These are phyloP conservation scores for Limnephilus rhombicus DNA, from an alignment of 2,888 invertebrate genomes.

Conservation along the genomic window DNA sequence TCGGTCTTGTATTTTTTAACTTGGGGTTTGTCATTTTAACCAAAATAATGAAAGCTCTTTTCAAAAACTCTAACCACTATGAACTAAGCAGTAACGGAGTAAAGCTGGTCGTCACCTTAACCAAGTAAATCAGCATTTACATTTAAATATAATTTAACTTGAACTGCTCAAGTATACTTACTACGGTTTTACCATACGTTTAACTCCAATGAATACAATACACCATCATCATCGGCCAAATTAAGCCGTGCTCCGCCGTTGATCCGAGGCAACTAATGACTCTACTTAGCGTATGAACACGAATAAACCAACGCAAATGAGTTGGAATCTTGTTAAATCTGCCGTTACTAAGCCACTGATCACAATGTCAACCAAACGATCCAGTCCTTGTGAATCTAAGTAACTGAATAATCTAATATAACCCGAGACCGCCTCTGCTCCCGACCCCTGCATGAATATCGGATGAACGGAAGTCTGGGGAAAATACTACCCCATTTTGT, in stretches of 20 bases:
- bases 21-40: not conserved
- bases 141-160: not conserved
- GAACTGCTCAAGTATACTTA: not conserved
- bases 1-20: not conserved
- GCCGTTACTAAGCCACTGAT: slow-evolving; percentile 58
- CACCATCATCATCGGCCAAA: not conserved
- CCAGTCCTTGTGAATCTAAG: slow-evolving; percentile 63
- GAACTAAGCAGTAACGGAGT: not conserved
- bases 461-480: slow-evolving; percentile 54
- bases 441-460: slow-evolving; percentile 56
- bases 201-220: not conserved
- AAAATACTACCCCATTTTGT: slow-evolving; percentile 62
- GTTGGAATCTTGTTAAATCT: slow-evolving; percentile 61
- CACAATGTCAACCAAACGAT: slow-evolving; percentile 63
- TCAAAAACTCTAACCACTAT: not conserved
- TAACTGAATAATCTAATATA: slow-evolving; percentile 66
- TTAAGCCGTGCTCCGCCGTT: slow-evolving; percentile 19
- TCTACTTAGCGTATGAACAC: slow-evolving; percentile 48
- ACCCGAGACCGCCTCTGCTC: slow-evolving; percentile 59
- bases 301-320: slow-evolving; percentile 60
- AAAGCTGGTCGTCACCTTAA: not conserved
- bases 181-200: not conserved
- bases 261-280: not conserved
- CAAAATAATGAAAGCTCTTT: not conserved
- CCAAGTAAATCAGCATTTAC: not conserved